Evolutionary conservation across 2,113 vertebrate species (phyloP).

Genomic region (Columba janthina): DNA sequence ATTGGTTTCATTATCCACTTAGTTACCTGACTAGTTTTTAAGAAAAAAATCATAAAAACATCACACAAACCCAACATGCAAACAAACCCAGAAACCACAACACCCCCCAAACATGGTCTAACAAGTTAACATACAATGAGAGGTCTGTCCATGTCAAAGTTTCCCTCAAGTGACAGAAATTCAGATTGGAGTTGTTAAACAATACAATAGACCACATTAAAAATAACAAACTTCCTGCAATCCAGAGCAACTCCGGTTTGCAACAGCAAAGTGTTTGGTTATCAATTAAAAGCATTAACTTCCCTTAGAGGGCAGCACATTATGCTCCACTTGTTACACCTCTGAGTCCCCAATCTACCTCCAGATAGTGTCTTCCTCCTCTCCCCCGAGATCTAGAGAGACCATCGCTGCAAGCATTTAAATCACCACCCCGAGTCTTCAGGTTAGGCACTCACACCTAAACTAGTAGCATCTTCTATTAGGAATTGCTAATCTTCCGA

Average conservation of each 20-base stretch:
- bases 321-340: neutral
- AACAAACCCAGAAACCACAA: neutral
- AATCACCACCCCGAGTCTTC: neutral
- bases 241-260: accelerated
- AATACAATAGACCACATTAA: neutral
- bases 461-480: neutral
- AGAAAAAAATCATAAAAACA: neutral
- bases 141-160: neutral
- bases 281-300: neutral
- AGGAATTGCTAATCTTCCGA: neutral
- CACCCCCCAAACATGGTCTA: neutral
- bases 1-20: neutral
- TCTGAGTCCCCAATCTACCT: neutral
- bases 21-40: neutral
- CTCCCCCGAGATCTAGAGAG: neutral
- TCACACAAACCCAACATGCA: neutral
- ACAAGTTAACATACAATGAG: neutral
- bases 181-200: neutral
- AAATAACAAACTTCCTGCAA: neutral
- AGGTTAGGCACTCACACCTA: neutral
- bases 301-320: too few relatives aligned
- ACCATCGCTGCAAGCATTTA: neutral
- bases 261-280: neutral
- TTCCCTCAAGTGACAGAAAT: neutral
- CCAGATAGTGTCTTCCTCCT: neutral